A percentile compares a stretch with the other conserved stretches of the same genome.
Conservation (phyloP, 1,140 invertebrate species). For the Vollenhovia emeryi region DNA sequence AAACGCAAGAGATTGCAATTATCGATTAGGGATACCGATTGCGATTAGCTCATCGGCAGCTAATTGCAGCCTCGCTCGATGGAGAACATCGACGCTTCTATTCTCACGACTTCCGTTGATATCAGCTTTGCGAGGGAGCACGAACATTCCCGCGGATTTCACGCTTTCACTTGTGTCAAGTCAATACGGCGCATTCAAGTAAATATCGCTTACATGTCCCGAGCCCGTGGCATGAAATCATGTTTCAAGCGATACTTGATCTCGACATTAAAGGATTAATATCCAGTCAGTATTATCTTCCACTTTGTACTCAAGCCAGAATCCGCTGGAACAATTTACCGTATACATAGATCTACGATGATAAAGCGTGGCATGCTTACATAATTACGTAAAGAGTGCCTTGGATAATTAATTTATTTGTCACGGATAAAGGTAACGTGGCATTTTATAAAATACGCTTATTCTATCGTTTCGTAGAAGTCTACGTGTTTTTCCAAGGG, state of each 20-base stretch:
- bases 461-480: neutral
- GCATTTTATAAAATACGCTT: neutral
- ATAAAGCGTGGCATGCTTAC: neutral
- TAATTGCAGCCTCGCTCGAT: slow-evolving; percentile 13
- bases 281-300: slow-evolving; percentile 1
- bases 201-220: slow-evolving; percentile 36
- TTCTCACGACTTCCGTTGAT: slow-evolving; percentile 14
- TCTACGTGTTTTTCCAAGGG: neutral
- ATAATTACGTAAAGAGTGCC: neutral
- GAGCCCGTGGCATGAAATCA: slow-evolving; percentile 27
- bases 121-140: neutral
- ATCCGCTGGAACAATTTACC: neutral
- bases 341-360: neutral
- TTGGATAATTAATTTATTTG: neutral
- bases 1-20: slow-evolving; percentile 21
- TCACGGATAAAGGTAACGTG: neutral
- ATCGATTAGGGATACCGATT: neutral
- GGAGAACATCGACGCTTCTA: neutral
- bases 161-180: slow-evolving; percentile 47
- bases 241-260: slow-evolving; percentile 38
- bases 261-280: slow-evolving; percentile 42
- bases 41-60: neutral
- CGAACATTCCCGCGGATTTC: slow-evolving; percentile 20
- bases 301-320: neutral
- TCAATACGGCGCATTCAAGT: neutral